These are phyloP conservation scores for Triplophysa rosa DNA, from an alignment of 2,113 vertebrate species.

Conservation along the genomic window DNA sequence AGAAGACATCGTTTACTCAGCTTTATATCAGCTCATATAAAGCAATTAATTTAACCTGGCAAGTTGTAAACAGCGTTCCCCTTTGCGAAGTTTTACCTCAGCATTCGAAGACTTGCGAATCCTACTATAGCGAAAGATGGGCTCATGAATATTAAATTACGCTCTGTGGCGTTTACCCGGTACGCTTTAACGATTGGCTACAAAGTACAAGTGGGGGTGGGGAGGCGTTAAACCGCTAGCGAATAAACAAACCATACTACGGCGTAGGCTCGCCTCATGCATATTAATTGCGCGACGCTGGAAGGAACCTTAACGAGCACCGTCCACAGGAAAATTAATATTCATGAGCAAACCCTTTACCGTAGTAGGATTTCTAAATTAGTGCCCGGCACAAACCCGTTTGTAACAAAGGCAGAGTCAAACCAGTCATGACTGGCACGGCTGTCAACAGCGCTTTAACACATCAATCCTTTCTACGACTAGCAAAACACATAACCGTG, in stretches of 20 bases:
- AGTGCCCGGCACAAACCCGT: slow-evolving; percentile 20
- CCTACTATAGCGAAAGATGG: not conserved
- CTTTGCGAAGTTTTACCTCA: slow-evolving; percentile 32
- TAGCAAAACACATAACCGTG: not conserved
- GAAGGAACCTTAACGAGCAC: not conserved
- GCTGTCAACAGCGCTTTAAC: slow-evolving; percentile 28
- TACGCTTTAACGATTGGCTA: not conserved
- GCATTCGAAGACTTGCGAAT: not conserved
- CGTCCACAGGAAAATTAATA: not conserved
- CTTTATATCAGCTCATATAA: not conserved
- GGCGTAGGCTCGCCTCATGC: not conserved
- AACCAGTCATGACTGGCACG: slow-evolving; percentile 52
- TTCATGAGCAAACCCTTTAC: not conserved
- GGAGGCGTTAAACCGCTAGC: not conserved
- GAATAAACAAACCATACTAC: not conserved
- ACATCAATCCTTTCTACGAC: not conserved
- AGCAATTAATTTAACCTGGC: not conserved
- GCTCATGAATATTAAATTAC: slow-evolving; percentile 24
- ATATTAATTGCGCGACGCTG: not conserved
- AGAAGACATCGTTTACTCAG: not conserved
- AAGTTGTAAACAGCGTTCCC: not conserved
- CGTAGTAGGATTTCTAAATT: slow-evolving; percentile 15
- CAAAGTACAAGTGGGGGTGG: not conserved
- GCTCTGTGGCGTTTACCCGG: not conserved
- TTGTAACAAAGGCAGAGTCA: slow-evolving; percentile 48